Evolutionary conservation across 1,140 invertebrate genomes (phyloP).

Genomic region (Hydropsyche tenuis): DNA sequence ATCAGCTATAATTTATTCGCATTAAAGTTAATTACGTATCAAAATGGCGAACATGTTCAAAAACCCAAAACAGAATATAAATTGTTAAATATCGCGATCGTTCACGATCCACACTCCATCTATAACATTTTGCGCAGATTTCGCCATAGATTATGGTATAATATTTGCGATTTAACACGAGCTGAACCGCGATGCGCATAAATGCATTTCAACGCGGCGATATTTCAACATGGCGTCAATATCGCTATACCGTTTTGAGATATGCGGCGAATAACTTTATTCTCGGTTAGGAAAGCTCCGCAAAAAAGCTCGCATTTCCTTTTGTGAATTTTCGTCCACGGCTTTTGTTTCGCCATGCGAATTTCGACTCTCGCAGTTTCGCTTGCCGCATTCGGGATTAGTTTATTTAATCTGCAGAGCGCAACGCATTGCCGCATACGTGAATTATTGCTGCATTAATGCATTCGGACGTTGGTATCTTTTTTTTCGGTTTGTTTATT

Average conservation of each 20-base stretch:
- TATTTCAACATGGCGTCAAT: neutral
- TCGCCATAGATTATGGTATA: constrained; percentile 14
- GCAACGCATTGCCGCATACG: constrained; percentile 44
- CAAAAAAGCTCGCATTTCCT: neutral
- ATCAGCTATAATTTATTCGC: neutral
- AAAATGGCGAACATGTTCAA: neutral
- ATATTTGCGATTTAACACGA: constrained; percentile 31
- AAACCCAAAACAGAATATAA: neutral
- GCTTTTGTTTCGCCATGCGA: constrained; percentile 16
- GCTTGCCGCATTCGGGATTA: constrained; percentile 39
- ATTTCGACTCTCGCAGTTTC: constrained; percentile 12
- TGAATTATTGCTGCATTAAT: constrained; percentile 45
- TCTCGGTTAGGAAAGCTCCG: neutral
- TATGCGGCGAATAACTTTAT: neutral
- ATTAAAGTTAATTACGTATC: neutral
- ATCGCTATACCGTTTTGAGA: neutral
- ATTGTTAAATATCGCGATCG: neutral
- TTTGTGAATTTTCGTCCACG: constrained; percentile 26
- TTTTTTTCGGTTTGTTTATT: neutral
- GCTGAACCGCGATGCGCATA: constrained; percentile 33
- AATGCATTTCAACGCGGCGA: constrained; percentile 22
- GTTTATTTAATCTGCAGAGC: constrained; percentile 47
- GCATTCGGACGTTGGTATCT: constrained; percentile 32
- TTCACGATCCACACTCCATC: constrained; percentile 28
- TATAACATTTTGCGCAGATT: constrained; percentile 27